A percentile compares a stretch with the other conserved stretches of the same genome.
These are phyloP conservation scores for Muscidifurax raptorellus DNA, from an alignment of 1,140 invertebrate genomes.

Conservation along the genomic window DNA sequence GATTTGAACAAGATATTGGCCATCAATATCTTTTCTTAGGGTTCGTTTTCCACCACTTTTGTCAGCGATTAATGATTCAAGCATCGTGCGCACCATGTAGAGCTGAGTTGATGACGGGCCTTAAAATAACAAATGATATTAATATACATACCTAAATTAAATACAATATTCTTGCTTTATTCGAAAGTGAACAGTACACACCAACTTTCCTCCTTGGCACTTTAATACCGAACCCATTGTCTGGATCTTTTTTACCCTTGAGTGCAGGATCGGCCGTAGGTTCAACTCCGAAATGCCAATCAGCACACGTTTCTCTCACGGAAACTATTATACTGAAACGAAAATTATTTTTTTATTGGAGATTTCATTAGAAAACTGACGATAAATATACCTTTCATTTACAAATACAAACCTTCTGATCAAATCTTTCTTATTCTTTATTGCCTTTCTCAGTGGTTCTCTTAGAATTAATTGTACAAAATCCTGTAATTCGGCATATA, in stretches of 20 bases:
- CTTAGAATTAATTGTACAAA: conserved; percentile 94
- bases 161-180: not conserved
- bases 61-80: conserved; percentile 98
- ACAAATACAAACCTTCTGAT: conserved; percentile 84
- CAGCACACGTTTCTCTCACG: conserved; percentile 96
- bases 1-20: conserved; percentile 92
- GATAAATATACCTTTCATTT: not conserved
- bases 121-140: conserved; percentile 63
- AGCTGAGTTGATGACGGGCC: conserved; percentile 94
- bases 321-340: conserved; percentile 91
- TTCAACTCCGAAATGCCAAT: conserved; percentile 95
- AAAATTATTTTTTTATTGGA: conserved; percentile 12
- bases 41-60: conserved; percentile 97
- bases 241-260: conserved; percentile 97
- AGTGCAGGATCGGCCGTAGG: conserved; percentile 94
- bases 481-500: conserved; percentile 98
- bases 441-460: conserved; percentile 96
- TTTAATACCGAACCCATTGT: conserved; percentile 93
- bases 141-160: conserved; percentile 11
- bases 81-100: conserved; percentile 99
- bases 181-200: conserved; percentile 67
- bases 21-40: conserved; percentile 96
- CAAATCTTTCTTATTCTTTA: conserved; percentile 98
- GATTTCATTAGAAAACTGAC: not conserved
- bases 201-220: conserved; percentile 95